Evolutionary conservation across 2,113 vertebrate species (phyloP), one percentile per base, ranked within the genome.

Genomic region (Sylvicapra grimmia): DNA sequence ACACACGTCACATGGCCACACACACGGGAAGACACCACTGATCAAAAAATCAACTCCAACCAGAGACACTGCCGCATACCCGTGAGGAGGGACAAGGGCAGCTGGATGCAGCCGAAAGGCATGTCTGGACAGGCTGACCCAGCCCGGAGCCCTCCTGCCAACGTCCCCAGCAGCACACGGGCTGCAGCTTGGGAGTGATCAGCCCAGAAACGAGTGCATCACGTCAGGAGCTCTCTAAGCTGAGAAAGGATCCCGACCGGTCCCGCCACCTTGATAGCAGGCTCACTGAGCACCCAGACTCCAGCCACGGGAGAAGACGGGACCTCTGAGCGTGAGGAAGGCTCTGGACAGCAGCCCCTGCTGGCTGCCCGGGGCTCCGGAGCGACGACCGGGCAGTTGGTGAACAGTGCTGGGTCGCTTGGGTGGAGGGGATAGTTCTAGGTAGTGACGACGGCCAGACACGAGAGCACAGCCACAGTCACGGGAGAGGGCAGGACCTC

Each of bases 311-410:
- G 47, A 47, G 13, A 27, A 25, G 21, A 40, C 11, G 0, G 1
- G 6, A 4, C 36, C 13, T 13, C 13, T 7, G 40, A 15, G 75
- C 6, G 1, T 1, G 6, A 13, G 40, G 3, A 40, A 1, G 18
- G 14, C 8, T 15, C 44, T 4, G 25, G 44, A 31, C 25, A 2
- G 40, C 23, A 27, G 75, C 14, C 14, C 3, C 33, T n/a, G 44
- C 13, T 0, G 2, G 44, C 75, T 10, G 44, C 75, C 44, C 14
- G 10, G 4, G 33, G 18, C 18, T 1, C 2, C 11, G 18, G 18
- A 10, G 18, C 4, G 2, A 36, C 0, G 4, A n/a, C 2, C 16
- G 1, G 40, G 40, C 4, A 0, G 75, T 29, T 4, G 2, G 75
- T 0, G 7, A 16, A 5, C 14, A 31, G 25, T 5, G 75, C 40